phyloP scores from a whole-genome alignment of 2,888 invertebrate species.

The Oscheius sp. region DNA sequence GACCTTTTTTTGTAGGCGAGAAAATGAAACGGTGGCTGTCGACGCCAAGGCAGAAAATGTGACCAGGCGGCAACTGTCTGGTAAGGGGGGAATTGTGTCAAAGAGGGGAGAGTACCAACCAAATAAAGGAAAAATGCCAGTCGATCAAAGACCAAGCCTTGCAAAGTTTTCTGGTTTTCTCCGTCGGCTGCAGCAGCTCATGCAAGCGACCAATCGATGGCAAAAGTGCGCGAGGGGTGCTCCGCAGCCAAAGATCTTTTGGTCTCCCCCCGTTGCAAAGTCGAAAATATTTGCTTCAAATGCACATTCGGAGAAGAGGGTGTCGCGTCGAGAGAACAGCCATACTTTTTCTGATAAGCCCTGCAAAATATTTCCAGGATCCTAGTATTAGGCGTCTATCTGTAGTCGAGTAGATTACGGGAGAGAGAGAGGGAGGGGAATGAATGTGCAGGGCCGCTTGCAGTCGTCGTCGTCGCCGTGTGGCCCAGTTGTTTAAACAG shows the following conservation, averaged over 20 bases:
- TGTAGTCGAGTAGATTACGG: too few species aligned
- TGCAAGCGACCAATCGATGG: conserved; percentile 23
- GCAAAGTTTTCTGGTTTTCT: conserved; percentile 12
- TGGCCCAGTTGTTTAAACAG: conserved; percentile 1
- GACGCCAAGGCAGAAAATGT: not conserved
- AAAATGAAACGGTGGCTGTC: not conserved
- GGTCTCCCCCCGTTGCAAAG: too few species aligned
- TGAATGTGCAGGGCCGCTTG: too few species aligned
- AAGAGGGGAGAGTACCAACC: not conserved
- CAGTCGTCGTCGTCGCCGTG: not conserved
- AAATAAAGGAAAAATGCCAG: not conserved
- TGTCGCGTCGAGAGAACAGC: too few species aligned
- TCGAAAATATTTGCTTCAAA: too few species aligned
- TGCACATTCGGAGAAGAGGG: too few species aligned
- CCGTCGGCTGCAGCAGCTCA: conserved; percentile 5
- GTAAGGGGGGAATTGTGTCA: not conserved
- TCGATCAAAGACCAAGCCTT: conserved; percentile 9
- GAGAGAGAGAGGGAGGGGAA: not conserved
- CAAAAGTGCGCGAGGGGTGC: conserved; percentile 14
- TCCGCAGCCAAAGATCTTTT: not conserved
- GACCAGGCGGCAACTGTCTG: not conserved
- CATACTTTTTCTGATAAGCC: too few species aligned
- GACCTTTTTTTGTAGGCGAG: not conserved
- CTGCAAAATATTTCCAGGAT: too few species aligned
- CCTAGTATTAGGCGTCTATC: too few species aligned